Percentiles rank a stretch among this genome's conserved stretches.
Evolutionary conservation across 1,140 invertebrate species (phyloP).

Genomic region (Sweltsa coloradensis): DNA sequence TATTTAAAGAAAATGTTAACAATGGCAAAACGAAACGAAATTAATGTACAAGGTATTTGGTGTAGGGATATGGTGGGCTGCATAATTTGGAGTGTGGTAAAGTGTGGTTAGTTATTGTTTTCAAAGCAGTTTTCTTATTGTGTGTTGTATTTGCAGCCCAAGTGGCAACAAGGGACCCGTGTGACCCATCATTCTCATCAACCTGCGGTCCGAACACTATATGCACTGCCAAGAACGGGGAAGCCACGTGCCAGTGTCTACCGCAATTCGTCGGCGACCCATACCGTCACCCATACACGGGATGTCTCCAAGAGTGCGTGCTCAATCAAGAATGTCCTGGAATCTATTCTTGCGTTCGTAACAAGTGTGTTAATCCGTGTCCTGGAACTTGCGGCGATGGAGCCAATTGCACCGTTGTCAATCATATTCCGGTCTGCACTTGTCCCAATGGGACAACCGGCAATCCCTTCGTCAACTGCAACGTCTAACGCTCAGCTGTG

Average conservation of each 20-base stretch:
- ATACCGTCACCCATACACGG: constrained; percentile 36
- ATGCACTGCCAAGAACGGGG: constrained; percentile 27
- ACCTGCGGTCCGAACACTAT: constrained; percentile 29
- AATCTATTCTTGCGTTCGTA: constrained; percentile 50
- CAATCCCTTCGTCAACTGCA: constrained; percentile 49
- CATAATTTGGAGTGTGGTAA: too few relatives aligned
- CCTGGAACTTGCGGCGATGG: constrained; percentile 49
- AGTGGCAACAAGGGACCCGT: too few relatives aligned
- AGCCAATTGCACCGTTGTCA: constrained; percentile 52
- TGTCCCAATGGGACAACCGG: constrained; percentile 47
- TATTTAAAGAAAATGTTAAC: too few relatives aligned
- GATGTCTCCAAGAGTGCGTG: constrained; percentile 52
- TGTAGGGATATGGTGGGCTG: too few relatives aligned
- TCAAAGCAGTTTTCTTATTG: too few relatives aligned
- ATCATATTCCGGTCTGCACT: constrained; percentile 54
- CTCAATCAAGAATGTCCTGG: constrained; percentile 51
- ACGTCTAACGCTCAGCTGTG: too few relatives aligned
- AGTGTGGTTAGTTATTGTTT: too few relatives aligned
- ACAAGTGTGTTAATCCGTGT: constrained; percentile 59
- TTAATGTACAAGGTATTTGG: too few relatives aligned
- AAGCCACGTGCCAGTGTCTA: constrained; percentile 46
- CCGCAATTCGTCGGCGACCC: constrained; percentile 52
- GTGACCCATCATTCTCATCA: constrained; percentile 18
- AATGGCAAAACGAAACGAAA: too few relatives aligned
- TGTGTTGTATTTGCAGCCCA: too few relatives aligned